Base-by-base conservation (phyloP, 1,140 invertebrate genomes). In the Danaus melanippus region DNA sequence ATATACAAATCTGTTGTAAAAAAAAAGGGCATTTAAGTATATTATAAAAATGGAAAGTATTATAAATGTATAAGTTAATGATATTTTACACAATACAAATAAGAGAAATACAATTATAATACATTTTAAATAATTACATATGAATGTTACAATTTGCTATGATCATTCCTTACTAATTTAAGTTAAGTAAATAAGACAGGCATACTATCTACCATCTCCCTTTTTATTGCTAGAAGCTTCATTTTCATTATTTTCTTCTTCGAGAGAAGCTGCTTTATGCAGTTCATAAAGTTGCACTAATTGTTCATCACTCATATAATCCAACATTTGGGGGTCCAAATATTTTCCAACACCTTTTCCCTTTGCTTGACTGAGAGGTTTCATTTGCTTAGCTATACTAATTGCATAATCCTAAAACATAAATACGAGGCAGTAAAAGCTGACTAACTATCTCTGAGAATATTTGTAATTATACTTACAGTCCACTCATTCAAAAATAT, bases 401-500 rank as follows among this genome's bases (percentile, higher is more conserved):
- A 93, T 81, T 42, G 93, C 93, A 88, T 96, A 96, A 61, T 92
- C 69, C 94, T 96, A 75, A 76, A 85, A 72, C 7, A 32, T 32
- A 32, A 15, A 32, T 32, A 32, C 6, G 0, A 32, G 21, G 21
- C 7, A 32, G 21, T 32, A 32, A 32, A 5, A 32, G 21, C 7
- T 32, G 5, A 32, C 7, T 32, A 32, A 7, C 7, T 32, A 7
- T 32, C 21, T 32, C 21, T 60, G 59, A 60, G 42, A 53, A 21
- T 50, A 46, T 39, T 5, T 47, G 21, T 5, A 46, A 61, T 12
- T 48, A 50, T 15, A 88, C 90, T 91, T 88, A 97, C 96, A 43
- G 93, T 92, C 96, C 96, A 98, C 88, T 96, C 96, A 32, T 12
- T 91, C 79, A 97, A 90, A 77, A 98, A 98, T 57, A 93, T 87